Base-by-base conservation (phyloP, 2,113 vertebrate species). In the Diphyllodes magnificus region DNA sequence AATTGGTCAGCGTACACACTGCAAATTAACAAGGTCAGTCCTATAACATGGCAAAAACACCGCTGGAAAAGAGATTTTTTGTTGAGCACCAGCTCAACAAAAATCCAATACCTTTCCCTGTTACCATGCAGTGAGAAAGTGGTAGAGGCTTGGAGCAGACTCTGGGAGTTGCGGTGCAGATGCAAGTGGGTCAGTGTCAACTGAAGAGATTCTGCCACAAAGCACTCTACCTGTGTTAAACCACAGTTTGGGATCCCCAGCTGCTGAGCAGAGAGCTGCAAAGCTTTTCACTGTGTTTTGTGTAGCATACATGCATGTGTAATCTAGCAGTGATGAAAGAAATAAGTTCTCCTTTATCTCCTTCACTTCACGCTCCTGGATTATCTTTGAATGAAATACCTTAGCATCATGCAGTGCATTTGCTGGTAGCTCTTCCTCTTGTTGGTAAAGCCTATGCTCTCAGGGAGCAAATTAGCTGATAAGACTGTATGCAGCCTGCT, bases 1-100 rank as follows among this genome's bases (percentile, higher is more conserved):
- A 60, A 66, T 33, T 1, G 27, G 28, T 40, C 47, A 40, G 13
- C 3, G 8, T 0, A 6, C 3, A 5, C 28, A 33, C 5, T 3
- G 2, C 3, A 15, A 45, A 39, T 31, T 33, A 61, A 16, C 1
- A 9, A n/a, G 35, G 21, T 15, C 23, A 49, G 14, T 8, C 10
- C 47, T 30, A 6, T 2, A 33, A 24, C 0, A 3, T 11, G 12
- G 14, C 14, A 37, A 42, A 87, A 70, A 21, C 16, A 70, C 8
- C 23, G 8, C 3, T 7, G 20, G 16, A 47, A 64, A 65, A 56
- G 33, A 51, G 23, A 13, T 10, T 51, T 68, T 27, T 54, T 33
- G n/a, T 30, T 35, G 20, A 33, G 33, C 15, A 25, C 13, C 14
- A 7, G 20, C 14, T 60, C 44, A 59, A 56, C 19, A 50, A 49